These are phyloP conservation scores for Arge pagana DNA, from an alignment of 2,888 invertebrate genomes.

Conservation along the genomic window DNA sequence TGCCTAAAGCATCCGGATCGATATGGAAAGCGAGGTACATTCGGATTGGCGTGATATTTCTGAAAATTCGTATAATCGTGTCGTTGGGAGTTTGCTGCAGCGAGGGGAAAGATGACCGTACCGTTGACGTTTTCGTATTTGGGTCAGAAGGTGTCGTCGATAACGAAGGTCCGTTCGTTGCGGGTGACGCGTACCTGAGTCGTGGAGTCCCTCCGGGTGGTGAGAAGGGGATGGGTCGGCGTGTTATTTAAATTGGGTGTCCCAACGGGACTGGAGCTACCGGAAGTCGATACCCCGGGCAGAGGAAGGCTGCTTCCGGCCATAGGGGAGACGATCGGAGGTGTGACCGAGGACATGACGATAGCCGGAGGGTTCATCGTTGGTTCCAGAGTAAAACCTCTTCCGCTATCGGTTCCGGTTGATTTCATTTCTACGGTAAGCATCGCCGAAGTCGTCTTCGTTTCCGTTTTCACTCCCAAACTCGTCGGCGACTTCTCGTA, in stretches of 20 bases:
- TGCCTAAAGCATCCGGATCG: too few relatives aligned
- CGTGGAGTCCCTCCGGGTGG: constrained; percentile 77
- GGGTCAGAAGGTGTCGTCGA: too few relatives aligned
- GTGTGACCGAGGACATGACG: constrained; percentile 81
- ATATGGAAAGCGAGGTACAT: too few relatives aligned
- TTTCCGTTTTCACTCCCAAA: constrained; percentile 32
- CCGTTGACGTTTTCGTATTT: too few relatives aligned
- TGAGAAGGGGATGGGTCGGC: constrained; percentile 60
- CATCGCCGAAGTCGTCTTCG: constrained; percentile 55
- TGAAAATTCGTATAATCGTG: too few relatives aligned
- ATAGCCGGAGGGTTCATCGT: constrained; percentile 71
- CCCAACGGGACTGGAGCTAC: constrained; percentile 55
- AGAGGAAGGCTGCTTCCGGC: constrained; percentile 53
- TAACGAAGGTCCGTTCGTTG: too few relatives aligned
- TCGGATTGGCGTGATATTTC: too few relatives aligned
- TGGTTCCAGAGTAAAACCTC: constrained; percentile 41
- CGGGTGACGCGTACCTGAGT: constrained; percentile 69
- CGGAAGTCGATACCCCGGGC: constrained; percentile 62
- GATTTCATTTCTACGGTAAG: constrained; percentile 32
- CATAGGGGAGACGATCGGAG: constrained; percentile 80
- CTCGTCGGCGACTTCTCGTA: constrained; percentile 39
- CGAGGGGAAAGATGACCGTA: too few relatives aligned
- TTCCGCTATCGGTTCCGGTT: constrained; percentile 28
- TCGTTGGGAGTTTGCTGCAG: too few relatives aligned
- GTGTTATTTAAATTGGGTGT: constrained; percentile 57